Evolutionary conservation across 1,140 invertebrate species (phyloP), one percentile per base, ranked within the genome.

Genomic region (Drosophila hydei): DNA sequence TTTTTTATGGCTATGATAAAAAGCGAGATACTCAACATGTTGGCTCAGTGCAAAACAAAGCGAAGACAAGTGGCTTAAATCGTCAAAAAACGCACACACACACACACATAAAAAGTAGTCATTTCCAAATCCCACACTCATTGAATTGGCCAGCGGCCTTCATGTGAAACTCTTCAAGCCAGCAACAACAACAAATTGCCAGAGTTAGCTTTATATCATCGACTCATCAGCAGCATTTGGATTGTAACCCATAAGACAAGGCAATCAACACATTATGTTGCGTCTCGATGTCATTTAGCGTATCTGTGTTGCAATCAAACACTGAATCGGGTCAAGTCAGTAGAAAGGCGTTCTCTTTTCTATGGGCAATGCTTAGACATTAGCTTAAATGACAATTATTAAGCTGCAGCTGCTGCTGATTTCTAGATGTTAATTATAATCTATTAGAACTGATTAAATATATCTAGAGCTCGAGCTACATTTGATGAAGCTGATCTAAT

Each of bases 221-320:
- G 40, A 47, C 42, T 55, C 59, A 42, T 40, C 47, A 12, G 12
- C 14, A 14, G 1, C 14, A 25, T n/a, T 51, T 18, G 16, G 14
- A 40, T 64, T 63, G 30, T 45, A 65, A 58, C 59, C 71, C 71
- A 77, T 67, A 72, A 74, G 64, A 78, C 75, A 56, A 42, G 42
- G 75, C 61, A 62, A 63, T 58, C 52, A 58, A 50, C 54, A 21
- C 9, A 51, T 68, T 64, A 48, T 68, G 55, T 50, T 75, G 55
- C 75, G 36, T 68, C 48, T 25, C 30, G 33, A 72, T 48, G 50
- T 58, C 51, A 33, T 38, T 51, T 51, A 52, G 9, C 45, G 25
- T 51, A 61, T 47, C 19, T 47, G 19, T 47, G 19, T n/a, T 47
- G 11, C 19, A 12, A 47, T 47, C 19, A 21, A 23, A 7, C 43